Percentiles rank a stretch among this genome's conserved stretches.
Conservation (phyloP, 2,113 vertebrate genomes). For the Poeciliopsis turrubarensis region DNA sequence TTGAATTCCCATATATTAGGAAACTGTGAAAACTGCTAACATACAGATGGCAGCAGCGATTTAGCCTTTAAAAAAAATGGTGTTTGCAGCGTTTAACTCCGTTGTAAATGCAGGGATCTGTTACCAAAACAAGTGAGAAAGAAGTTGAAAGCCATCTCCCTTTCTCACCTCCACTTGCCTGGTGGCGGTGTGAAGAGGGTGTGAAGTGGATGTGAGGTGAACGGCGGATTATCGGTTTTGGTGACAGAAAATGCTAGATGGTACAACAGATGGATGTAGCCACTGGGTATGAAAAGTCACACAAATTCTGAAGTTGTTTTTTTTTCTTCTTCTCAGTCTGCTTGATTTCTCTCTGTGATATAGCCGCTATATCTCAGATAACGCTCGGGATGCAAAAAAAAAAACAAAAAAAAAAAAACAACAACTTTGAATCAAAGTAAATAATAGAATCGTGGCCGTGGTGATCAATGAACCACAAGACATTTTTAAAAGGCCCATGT, state of each 20-base stretch:
- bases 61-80: not conserved
- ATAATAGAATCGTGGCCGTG: not conserved
- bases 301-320: not conserved
- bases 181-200: constrained; percentile 20
- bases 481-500: not conserved
- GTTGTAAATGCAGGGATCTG: constrained; percentile 19
- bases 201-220: constrained; percentile 32
- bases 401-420: too few species aligned
- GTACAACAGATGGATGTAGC: constrained; percentile 1
- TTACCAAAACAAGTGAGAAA: constrained; percentile 12
- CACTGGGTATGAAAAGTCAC: constrained; percentile 7
- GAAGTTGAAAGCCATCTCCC: constrained; percentile 19
- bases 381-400: not conserved
- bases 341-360: not conserved
- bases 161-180: constrained; percentile 34
- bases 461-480: too few species aligned
- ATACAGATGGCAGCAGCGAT: not conserved
- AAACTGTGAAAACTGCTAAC: constrained; percentile 6
- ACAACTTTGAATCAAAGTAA: not conserved
- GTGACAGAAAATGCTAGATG: not conserved
- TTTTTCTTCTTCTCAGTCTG: not conserved
- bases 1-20: not conserved
- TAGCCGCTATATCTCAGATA: not conserved
- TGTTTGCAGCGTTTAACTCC: not conserved
- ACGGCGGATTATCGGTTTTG: constrained; percentile 26